Base-by-base conservation (phyloP, 2,888 invertebrate genomes). In the Dynastes tityus region DNA sequence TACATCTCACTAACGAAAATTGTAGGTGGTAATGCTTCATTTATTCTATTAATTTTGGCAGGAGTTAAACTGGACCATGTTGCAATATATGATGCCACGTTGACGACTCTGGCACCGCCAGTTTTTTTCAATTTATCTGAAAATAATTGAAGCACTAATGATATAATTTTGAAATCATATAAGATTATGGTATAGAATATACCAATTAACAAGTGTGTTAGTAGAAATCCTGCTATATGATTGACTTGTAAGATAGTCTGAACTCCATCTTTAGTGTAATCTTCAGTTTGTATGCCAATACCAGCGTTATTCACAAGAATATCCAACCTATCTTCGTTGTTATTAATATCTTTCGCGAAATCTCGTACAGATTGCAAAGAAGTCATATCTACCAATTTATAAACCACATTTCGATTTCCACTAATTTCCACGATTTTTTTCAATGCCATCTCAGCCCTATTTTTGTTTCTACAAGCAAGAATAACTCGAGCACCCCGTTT, bases 231-330 rank as follows among this genome's bases (percentile, higher is more conserved):
- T 1, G 74, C 51, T 40, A 79, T 27, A 27, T 79, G 77, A 51
- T 79, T 79, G 2, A 68, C 65, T 74, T 79, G 77, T 58, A 93
- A 91, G 70, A 91, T 91, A 16, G 89, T 86, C 61, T 93, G 91
- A 53, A 94, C 89, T 0, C 93, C 93, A 82, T 94, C 93, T 78
- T 90, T 89, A 0, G 93, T 92, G 45, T 86, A 86, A 29, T 86
- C 86, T 58, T 89, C 86, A 0, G 88, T 87, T 27, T 89, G 85
- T 0, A 90, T 89, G 6, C 88, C 89, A 0, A 90, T 89, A 0
- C 92, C 93, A 0, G 93, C 93, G 83, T 93, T 94, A 85, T 93
- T 92, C 11, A 94, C 89, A 29, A 94, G 87, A 11, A 93, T 91
- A 82, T 94, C 92, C 67, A 94, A 83, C 82, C 90, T 90, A 0